Evolutionary conservation across 2,113 vertebrate species (phyloP).

Genomic region (Anas platyrhynchos): DNA sequence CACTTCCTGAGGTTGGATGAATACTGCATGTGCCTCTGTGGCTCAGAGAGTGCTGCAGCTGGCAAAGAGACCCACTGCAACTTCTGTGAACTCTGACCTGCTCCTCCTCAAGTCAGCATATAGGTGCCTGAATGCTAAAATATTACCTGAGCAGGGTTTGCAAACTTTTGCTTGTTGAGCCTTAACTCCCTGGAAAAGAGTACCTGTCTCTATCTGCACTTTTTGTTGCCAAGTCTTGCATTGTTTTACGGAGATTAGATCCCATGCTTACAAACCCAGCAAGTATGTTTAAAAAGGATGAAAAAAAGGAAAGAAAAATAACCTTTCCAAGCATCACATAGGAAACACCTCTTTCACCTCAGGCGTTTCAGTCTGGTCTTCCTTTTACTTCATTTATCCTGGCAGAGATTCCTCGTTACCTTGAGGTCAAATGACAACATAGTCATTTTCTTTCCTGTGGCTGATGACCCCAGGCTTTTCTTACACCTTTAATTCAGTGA

Average conservation of each 20-base stretch:
- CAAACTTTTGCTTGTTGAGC: background rate
- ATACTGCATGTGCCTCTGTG: background rate
- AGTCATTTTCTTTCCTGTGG: background rate
- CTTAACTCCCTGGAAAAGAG: no score
- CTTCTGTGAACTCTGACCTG: background rate
- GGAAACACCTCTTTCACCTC: background rate
- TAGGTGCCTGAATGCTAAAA: background rate
- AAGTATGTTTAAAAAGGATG: background rate
- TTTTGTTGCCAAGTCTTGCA: background rate
- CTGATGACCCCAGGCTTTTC: background rate
- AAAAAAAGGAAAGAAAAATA: background rate
- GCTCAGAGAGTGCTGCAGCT: background rate
- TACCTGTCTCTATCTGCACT: background rate
- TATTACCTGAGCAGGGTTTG: accelerated
- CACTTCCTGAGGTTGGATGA: background rate
- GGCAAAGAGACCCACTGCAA: background rate
- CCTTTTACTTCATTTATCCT: background rate
- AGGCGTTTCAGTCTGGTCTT: background rate
- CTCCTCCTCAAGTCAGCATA: background rate
- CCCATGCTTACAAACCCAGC: background rate
- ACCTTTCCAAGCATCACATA: background rate
- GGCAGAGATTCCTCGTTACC: background rate
- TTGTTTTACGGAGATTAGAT: background rate
- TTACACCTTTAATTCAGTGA: background rate
- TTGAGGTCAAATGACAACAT: background rate